phyloP scores from a whole-genome alignment of 2,888 invertebrate species.

The Agonopterix alstromeriana region DNA sequence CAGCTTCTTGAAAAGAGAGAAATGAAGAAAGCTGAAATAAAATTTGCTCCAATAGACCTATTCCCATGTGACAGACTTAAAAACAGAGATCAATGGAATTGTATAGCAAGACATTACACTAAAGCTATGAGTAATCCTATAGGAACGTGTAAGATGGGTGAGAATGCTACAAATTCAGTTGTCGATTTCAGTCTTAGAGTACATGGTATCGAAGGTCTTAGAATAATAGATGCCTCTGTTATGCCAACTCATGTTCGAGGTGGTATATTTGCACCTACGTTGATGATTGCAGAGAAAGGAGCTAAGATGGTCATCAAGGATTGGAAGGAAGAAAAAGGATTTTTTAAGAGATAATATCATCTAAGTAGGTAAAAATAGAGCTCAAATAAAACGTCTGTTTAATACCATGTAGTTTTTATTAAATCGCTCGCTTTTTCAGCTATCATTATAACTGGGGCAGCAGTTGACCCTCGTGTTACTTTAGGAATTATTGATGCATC shows the following conservation, averaged over 20 bases:
- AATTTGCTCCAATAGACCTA: constrained; percentile 59
- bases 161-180: constrained; percentile 53
- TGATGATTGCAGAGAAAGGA: constrained; percentile 71
- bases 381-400: constrained; percentile 37
- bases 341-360: constrained; percentile 33
- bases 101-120: constrained; percentile 66
- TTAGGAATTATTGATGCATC: constrained; percentile 67
- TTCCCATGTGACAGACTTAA: constrained; percentile 62
- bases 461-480: constrained; percentile 61
- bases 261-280: constrained; percentile 52
- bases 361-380: constrained; percentile 30
- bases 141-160: constrained; percentile 68
- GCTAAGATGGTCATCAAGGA: constrained; percentile 60
- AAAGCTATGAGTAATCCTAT: constrained; percentile 64
- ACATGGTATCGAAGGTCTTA: constrained; percentile 61
- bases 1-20: constrained; percentile 65
- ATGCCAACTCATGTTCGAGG: constrained; percentile 67
- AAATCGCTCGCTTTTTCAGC: constrained; percentile 69
- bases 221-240: constrained; percentile 64
- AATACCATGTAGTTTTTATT: constrained; percentile 68
- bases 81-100: constrained; percentile 69
- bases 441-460: constrained; percentile 68
- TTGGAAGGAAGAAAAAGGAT: constrained; percentile 60
- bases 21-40: constrained; percentile 60
- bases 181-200: constrained; percentile 58